Percentiles rank a stretch among this genome's conserved stretches.
Evolutionary conservation across 1,140 invertebrate genomes (phyloP).

Genomic region (Eriocheir sinensis): DNA sequence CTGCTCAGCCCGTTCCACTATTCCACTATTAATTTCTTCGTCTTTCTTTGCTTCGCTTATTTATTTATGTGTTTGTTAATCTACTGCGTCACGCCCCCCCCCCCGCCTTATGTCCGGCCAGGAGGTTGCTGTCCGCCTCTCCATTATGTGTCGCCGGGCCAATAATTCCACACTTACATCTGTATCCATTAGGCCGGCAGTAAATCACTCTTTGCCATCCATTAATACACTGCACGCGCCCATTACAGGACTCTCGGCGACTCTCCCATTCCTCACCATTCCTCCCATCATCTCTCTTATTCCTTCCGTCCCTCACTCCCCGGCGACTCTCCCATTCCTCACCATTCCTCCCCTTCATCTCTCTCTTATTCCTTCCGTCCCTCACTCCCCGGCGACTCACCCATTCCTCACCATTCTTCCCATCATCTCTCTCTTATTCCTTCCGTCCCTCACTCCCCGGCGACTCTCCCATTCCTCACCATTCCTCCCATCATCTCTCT

Average conservation of each 20-base stretch:
- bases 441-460: neutral
- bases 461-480: neutral
- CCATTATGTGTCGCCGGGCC: neutral
- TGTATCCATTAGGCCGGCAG: neutral
- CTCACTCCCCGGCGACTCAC: neutral
- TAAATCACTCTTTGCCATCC: neutral
- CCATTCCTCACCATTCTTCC: neutral
- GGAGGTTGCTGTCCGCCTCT: neutral
- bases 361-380: neutral
- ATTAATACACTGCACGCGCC: neutral
- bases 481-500: neutral
- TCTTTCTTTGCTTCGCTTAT: no score
- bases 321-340: neutral
- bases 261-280: neutral
- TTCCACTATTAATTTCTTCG: no score
- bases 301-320: neutral
- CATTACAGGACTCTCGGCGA: neutral
- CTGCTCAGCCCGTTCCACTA: no score
- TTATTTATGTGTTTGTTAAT: no score
- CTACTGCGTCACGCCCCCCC: no score
- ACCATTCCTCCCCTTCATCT: neutral
- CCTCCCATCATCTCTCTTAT: neutral
- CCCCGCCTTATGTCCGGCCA: no score
- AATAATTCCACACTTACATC: slow-evolving; percentile 14
- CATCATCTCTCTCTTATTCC: neutral